Evolutionary conservation across 2,888 invertebrate species (phyloP).

Genomic region (Fabriciana adippe): DNA sequence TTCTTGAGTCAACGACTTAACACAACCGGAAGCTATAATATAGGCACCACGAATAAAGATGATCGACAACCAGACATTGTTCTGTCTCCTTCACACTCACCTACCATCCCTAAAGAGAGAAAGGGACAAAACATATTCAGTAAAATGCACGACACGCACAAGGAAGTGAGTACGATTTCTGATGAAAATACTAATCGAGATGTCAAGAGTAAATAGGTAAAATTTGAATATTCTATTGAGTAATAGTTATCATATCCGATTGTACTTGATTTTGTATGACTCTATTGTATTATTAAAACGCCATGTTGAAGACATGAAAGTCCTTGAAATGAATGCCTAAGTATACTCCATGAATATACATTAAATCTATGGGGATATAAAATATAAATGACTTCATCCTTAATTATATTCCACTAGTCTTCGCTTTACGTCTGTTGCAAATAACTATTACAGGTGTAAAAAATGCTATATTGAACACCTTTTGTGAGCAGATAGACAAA

Average conservation of each 20-base stretch:
- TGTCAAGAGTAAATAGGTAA: conserved; percentile 44
- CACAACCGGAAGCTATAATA: conserved; percentile 76
- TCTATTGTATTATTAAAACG: conserved; percentile 1
- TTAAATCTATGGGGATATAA: no score
- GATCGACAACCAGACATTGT: conserved; percentile 71
- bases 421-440: no score
- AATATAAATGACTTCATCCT: no score
- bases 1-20: conserved; percentile 69
- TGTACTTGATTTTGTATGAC: conserved; percentile 23
- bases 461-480: no score
- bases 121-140: conserved; percentile 52
- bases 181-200: conserved; percentile 74
- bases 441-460: no score
- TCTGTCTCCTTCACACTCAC: conserved; percentile 50
- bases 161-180: conserved; percentile 77
- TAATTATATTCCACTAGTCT: no score
- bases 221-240: conserved; percentile 47
- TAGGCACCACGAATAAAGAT: conserved; percentile 80
- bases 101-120: conserved; percentile 41
- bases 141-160: conserved; percentile 76
- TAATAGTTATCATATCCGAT: conserved; percentile 42
- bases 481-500: no score
- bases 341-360: no score
- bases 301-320: background rate
- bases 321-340: background rate